Base-by-base conservation (phyloP, 2,797 vertebrate genomes). In the Catharus ustulatus region DNA sequence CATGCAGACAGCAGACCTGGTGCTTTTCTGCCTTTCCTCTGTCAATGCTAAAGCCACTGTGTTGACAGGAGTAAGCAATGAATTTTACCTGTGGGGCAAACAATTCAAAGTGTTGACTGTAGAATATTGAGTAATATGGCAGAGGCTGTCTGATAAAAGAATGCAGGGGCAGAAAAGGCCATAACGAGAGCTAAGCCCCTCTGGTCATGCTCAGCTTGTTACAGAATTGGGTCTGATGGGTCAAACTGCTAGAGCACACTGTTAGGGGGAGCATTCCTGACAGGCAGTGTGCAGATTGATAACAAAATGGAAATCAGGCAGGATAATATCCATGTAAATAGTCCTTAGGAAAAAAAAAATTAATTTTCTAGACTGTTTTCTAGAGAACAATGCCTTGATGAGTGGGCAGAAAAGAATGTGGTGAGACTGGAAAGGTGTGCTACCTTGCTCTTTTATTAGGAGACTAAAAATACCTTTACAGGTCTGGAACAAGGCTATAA, bases 1-100 rank as follows among this genome's bases (percentile, higher is more conserved):
- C 72, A 72, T 29, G 46, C 16, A 32, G 40, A 36, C 24, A 62
- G 48, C 51, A 84, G 58, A 9, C 43, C 15, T 18, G 43, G 14
- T 84, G 62, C 74, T 54, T 78, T 55, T 73, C 63, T 91, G 66
- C 29, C 54, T 73, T 85, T 85, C n/a, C 58, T 88, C 73, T 83
- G 46, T 82, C 73, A 55, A 6, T 32, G 11, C 58, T 55, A 58
- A 91, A 83, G 13, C 68, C 49, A 30, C 42, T 27, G 17, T 57
- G 82, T 38, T 75, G 62, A 55, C 62, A 69, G n/a, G 54, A 80
- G 16, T 26, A 43, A 85, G 63, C 73, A 55, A 38, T n/a, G 43
- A 58, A 27, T 90, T 88, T 62, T 93, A 84, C 40, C 80, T 78
- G 43, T 66, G 85, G 55, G 77, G 59, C 66, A 88, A 93, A 63